These are phyloP conservation scores for Picus viridis DNA, from an alignment of 2,797 vertebrate genomes.

Conservation along the genomic window DNA sequence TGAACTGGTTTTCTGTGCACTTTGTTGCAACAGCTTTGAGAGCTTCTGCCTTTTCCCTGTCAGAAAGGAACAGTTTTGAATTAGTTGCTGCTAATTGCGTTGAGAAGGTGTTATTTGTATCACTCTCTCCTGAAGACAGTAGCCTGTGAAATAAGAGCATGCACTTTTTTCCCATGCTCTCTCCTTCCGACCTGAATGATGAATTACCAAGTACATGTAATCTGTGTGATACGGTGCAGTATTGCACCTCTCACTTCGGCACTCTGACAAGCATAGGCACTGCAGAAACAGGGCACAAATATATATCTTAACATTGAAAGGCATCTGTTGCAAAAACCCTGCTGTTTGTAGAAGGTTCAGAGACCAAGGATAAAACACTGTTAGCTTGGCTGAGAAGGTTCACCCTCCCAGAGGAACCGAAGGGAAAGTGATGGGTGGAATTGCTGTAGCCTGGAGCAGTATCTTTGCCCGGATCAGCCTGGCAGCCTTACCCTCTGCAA, in stretches of 20 bases:
- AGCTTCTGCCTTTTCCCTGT: background rate
- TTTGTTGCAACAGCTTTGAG: background rate
- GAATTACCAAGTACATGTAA: background rate
- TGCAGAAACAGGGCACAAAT: background rate
- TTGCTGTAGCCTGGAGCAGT: background rate
- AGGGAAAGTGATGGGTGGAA: background rate
- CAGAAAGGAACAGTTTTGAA: background rate
- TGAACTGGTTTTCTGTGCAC: background rate
- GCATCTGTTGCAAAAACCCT: background rate
- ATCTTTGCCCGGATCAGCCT: background rate
- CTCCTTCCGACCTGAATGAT: background rate
- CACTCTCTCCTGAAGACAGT: background rate
- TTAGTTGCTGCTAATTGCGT: background rate
- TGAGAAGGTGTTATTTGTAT: background rate
- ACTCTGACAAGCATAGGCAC: background rate
- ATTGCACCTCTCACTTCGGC: background rate
- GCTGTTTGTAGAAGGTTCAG: background rate
- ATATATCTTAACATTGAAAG: background rate
- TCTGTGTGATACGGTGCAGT: background rate
- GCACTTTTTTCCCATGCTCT: background rate
- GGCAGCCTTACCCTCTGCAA: background rate
- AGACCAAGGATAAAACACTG: background rate
- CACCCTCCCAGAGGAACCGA: background rate
- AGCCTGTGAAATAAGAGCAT: background rate
- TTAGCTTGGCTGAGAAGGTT: background rate